Base-by-base conservation (phyloP, 2,888 invertebrate genomes). In the Theodoxus fluviatilis region DNA sequence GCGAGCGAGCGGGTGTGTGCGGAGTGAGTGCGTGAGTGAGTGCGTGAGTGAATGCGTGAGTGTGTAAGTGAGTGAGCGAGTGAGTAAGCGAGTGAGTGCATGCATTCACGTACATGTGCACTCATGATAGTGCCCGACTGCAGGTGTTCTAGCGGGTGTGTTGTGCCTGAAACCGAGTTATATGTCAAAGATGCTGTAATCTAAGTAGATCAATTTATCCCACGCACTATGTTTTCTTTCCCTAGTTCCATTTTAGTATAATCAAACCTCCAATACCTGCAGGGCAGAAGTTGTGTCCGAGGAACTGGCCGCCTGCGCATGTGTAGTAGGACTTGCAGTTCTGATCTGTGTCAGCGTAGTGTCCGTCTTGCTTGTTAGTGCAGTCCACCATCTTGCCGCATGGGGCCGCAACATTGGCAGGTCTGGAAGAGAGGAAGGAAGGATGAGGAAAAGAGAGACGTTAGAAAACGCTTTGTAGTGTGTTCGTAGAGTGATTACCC, bases 271-370 rank as follows among this genome's bases (percentile, higher is more conserved):
- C n/a, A 73, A 68, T 74, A 81, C 82, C 78, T 59, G 52, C 61
- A 37, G 80, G 77, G 38, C 83, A 83, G 72, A 75, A 74, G 68
- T 80, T 79, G 71, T 81, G 81, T 2, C 81, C 81, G 15, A 80
- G 71, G 73, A 81, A 83, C 49, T 69, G 67, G 22, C 78, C 78
- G 1, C 75, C 75, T 0, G 70, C 18, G 68, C 83, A 83, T 0
- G 83, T 82, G 73, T 78, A 83, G 75, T 77, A 83, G 9, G 78
- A 77, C 0, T 63, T 66, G 65, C 83, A 83, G 70, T 76, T 75
- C 49, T 74, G 76, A 68, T 77, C 76, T 22, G 73, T 68, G 68
- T 81, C 81, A 0, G 82, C 75, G 69, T 80, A 82, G 22, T 68
- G 73, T 1, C 80, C 80, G 69, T 82, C 76, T 2, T 70, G 57